These are phyloP conservation scores for Pseudolycoriella hygida DNA, from an alignment of 2,888 invertebrate genomes.

Conservation along the genomic window DNA sequence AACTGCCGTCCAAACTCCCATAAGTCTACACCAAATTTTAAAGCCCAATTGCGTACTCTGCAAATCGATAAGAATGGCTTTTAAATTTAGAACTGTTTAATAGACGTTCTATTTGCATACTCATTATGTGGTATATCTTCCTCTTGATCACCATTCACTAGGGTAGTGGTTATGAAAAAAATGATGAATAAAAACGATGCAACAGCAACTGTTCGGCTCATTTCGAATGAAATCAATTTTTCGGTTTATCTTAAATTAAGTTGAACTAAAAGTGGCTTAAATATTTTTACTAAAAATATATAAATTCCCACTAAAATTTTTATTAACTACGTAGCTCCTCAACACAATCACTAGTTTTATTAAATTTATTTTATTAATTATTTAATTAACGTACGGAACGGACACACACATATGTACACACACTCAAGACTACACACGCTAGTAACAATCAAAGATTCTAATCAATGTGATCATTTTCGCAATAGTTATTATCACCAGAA, in stretches of 20 bases:
- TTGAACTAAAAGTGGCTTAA: too few species aligned
- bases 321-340: neutral
- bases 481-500: too few species aligned
- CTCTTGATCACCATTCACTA: neutral
- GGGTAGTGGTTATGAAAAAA: neutral
- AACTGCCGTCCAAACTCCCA: constrained; percentile 79
- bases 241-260: neutral
- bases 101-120: neutral
- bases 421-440: too few species aligned
- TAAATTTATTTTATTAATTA: too few species aligned
- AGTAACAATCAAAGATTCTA: too few species aligned
- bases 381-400: too few species aligned
- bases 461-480: too few species aligned
- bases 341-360: too few species aligned
- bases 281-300: neutral
- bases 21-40: constrained; percentile 76
- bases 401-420: too few species aligned
- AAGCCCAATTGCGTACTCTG: constrained; percentile 85
- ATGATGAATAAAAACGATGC: too few species aligned
- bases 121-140: neutral
- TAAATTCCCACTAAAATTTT: neutral
- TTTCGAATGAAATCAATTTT: neutral
- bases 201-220: neutral
- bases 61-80: constrained; percentile 21
- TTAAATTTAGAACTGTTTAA: neutral